phyloP scores from a whole-genome alignment of 1,140 invertebrate genomes.

The Dinothrombium tinctorium region DNA sequence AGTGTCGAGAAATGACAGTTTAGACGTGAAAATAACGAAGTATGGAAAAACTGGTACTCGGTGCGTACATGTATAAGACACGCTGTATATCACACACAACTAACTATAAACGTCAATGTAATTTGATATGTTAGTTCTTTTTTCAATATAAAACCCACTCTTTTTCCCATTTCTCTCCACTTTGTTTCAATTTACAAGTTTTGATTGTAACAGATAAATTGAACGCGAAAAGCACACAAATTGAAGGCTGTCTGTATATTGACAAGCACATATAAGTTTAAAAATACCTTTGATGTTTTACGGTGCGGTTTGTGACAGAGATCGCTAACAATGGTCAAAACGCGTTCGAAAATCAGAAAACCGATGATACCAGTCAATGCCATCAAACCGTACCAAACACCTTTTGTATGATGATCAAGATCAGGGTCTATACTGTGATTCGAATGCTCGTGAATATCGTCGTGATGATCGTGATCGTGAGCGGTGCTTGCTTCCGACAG shows the following conservation, averaged over 20 bases:
- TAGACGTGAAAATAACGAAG: no score
- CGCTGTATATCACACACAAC: no score
- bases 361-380: slow-evolving; percentile 10
- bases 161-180: no score
- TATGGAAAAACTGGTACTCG: no score
- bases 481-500: background rate
- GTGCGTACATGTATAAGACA: no score
- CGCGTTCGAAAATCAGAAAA: slow-evolving; percentile 11
- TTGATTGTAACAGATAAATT: no score
- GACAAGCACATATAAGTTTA: background rate
- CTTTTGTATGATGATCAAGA: slow-evolving; percentile 7
- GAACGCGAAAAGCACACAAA: no score
- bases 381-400: slow-evolving; percentile 12
- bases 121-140: no score
- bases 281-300: slow-evolving; percentile 11
- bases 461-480: slow-evolving; percentile 15
- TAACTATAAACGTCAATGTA: no score
- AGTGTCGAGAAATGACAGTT: no score
- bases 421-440: background rate
- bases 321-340: slow-evolving; percentile 12
- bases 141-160: no score
- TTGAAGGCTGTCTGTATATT: background rate
- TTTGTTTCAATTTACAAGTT: no score
- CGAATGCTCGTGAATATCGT: slow-evolving; percentile 14
- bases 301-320: slow-evolving; percentile 3